A percentile compares a stretch with the other conserved stretches of the same genome.
These are phyloP conservation scores for Stegostoma tigrinum DNA, from an alignment of 2,113 vertebrate species.

Conservation along the genomic window DNA sequence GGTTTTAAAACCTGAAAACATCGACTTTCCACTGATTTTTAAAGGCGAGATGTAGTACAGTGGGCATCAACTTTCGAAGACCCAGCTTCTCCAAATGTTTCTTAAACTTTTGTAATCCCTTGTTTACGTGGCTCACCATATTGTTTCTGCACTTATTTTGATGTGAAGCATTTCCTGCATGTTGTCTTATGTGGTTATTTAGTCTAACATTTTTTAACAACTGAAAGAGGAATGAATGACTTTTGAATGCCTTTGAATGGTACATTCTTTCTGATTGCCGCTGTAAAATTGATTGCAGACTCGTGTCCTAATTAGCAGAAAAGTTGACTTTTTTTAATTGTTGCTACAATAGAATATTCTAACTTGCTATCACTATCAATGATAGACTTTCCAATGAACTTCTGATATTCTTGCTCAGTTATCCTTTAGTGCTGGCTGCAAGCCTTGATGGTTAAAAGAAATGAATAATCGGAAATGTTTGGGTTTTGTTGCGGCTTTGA, in stretches of 20 bases:
- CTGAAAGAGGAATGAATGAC: background rate
- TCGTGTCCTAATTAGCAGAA: conserved; percentile 21
- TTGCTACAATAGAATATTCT: conserved; percentile 4
- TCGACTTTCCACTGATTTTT: background rate
- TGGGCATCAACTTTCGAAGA: background rate
- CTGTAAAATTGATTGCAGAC: conserved; percentile 16
- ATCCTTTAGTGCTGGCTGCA: conserved; percentile 12
- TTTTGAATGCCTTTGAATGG: conserved; percentile 21
- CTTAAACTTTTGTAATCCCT: background rate
- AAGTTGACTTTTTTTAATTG: conserved; percentile 21
- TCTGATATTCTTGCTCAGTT: background rate
- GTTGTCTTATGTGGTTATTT: background rate
- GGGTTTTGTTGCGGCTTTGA: background rate
- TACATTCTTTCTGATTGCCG: background rate
- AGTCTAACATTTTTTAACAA: background rate
- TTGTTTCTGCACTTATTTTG: background rate
- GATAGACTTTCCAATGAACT: background rate
- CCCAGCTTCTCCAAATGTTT: background rate
- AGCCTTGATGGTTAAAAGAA: background rate
- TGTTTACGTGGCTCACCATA: background rate
- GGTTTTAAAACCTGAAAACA: background rate
- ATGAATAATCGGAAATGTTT: conserved; percentile 10
- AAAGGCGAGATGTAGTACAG: background rate
- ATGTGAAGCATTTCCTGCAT: background rate
- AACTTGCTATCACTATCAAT: background rate